phyloP scores from a whole-genome alignment of 2,113 vertebrate species.

The Uropsilus gracilis region DNA sequence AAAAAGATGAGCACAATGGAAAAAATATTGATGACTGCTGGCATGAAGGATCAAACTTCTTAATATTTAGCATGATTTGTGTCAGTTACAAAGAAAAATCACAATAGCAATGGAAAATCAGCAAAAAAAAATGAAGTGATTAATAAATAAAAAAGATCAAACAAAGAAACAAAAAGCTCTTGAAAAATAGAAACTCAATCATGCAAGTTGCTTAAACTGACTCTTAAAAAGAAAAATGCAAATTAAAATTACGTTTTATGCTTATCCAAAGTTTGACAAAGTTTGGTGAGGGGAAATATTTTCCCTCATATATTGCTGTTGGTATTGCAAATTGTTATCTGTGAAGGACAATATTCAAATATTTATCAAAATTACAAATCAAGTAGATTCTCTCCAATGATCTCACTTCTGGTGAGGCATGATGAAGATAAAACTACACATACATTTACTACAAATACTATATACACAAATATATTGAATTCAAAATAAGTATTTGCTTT shows the following conservation, averaged over 20 bases:
- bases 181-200: not conserved
- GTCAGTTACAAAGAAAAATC: not conserved
- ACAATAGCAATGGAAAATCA: not conserved
- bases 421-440: not conserved
- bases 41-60: not conserved
- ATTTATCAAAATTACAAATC: not conserved
- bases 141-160: not conserved
- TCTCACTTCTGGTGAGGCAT: not conserved
- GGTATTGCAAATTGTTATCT: not conserved
- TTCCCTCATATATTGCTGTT: not conserved
- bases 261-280: not conserved
- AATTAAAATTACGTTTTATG: not conserved
- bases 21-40: not conserved
- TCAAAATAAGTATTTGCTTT: not conserved
- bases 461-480: not conserved
- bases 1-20: not conserved
- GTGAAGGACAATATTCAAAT: not conserved
- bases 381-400: not conserved
- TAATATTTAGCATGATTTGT: not conserved
- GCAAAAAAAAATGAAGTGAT: not conserved
- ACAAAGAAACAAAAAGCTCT: not conserved
- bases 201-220: not conserved
- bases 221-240: not conserved
- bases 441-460: not conserved
- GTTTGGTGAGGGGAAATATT: not conserved